Conservation (phyloP, 92 coral and sea anemone genomes). For the Paragorgia papillata region DNA sequence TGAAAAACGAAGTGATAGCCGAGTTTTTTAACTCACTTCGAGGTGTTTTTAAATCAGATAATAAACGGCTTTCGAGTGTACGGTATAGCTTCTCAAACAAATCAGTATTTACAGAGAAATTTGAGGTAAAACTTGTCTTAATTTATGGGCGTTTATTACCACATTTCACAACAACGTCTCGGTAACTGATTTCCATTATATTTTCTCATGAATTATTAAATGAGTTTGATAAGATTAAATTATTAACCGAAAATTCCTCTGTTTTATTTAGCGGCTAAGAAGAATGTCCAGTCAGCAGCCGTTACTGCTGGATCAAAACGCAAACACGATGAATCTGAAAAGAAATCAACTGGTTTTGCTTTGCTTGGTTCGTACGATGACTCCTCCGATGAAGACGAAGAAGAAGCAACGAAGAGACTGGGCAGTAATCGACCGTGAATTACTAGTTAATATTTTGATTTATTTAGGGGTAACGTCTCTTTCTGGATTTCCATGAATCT, state of each 20-base stretch:
- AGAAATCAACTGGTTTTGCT: constrained; percentile 25
- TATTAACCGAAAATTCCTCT: too few relatives aligned
- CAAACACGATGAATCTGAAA: constrained; percentile 30
- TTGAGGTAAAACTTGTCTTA: too few relatives aligned
- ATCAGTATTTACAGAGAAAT: too few relatives aligned
- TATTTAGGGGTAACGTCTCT: not conserved
- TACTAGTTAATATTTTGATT: not conserved
- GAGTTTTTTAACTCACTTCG: too few relatives aligned
- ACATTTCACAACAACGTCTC: too few relatives aligned
- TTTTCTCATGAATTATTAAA: too few relatives aligned
- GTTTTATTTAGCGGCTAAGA: not conserved
- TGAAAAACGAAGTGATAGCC: too few relatives aligned
- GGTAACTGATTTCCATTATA: too few relatives aligned
- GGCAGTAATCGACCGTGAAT: not conserved
- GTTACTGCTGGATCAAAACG: not conserved
- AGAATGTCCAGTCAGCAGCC: not conserved
- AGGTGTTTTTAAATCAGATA: too few relatives aligned
- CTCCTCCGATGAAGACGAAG: constrained; percentile 34
- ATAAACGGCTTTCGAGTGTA: too few relatives aligned
- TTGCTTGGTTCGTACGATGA: constrained; percentile 33
- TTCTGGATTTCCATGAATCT: not conserved
- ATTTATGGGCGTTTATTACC: too few relatives aligned
- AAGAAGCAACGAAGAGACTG: not conserved
- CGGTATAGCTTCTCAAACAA: too few relatives aligned
- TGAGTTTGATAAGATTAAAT: not conserved